Evolutionary conservation across 30 jellyfish, hydroid and myxozoan genomes (phyloP), one percentile per base, ranked within the genome.

Genomic region (Nemopilema nomurai): DNA sequence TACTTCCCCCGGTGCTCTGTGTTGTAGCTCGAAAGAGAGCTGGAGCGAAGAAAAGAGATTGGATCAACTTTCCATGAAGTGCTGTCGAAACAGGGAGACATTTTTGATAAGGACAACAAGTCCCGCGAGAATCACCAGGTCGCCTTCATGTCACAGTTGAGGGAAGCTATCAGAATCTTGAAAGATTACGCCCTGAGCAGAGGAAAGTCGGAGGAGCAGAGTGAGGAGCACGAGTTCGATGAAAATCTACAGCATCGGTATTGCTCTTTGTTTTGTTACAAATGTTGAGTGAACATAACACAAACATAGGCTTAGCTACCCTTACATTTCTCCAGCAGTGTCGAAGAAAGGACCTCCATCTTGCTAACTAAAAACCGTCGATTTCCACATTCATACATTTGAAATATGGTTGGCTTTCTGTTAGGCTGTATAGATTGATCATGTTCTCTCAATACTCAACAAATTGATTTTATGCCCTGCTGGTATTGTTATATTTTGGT

Each of bases 81-180:
- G 9, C 28, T 93, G 74, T 21, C 77, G 8, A 78, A 79, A 62
- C 98, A 93, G 62, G 82, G 77, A 22, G 94, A 93, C 24, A 77
- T 93, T 51, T 72, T 81, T 24, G 88, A 71, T 7, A 66, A 25
- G 6, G 98, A 93, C 24, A 90, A 72, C 71, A 79, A 77, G 33
- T 89, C 90, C 1, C 67, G 98, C 22, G 97, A 93, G 65, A 67
- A 63, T 7, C 98, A 93, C 80, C 98, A 93, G 69, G 96, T 93
- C 16, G 90, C 93, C 13, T 93, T 93, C 71, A 93, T 93, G 98
- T 93, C 96, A n/a, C 83, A 62, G 49, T 76, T 78, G 18, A 78
- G 96, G 22, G 98, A 93, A 28, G 82, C 95, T n/a, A 27, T 80
- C 62, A 95, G 98, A 28, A 86, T 84, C 18, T 80, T 93, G 28